A percentile compares a stretch with the other conserved stretches of the same genome.
Evolutionary conservation across 1,140 invertebrate species (phyloP).

Genomic region (Aporrectodea caliginosa): DNA sequence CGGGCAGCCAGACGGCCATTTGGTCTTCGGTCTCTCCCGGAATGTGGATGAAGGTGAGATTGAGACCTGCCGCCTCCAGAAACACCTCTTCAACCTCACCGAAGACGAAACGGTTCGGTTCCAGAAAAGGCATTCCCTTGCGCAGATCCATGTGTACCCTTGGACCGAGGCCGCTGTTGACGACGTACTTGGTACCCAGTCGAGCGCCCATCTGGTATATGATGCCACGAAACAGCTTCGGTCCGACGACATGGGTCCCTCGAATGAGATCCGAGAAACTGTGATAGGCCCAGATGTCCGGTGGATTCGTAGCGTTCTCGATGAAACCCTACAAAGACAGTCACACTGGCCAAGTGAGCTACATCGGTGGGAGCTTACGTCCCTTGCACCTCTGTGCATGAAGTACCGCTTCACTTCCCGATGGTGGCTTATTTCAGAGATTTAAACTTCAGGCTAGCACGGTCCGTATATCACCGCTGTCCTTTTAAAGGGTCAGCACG

Average conservation of each 20-base stretch:
- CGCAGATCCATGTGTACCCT: too few species aligned
- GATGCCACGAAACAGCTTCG: conserved; percentile 30
- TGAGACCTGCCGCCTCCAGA: conserved; percentile 38
- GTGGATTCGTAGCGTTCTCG: conserved; percentile 36
- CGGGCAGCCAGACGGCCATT: conserved; percentile 44
- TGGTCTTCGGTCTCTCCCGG: conserved; percentile 47
- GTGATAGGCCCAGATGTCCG: conserved; percentile 42
- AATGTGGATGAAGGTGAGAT: conserved; percentile 42
- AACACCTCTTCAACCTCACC: too few species aligned
- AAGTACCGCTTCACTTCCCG: too few species aligned
- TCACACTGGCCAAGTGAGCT: too few species aligned
- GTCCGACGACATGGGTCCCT: conserved; percentile 35
- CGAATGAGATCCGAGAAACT: conserved; percentile 33
- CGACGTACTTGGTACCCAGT: background rate
- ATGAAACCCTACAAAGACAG: conserved; percentile 44
- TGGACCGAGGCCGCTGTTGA: background rate
- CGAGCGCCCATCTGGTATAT: conserved; percentile 22
- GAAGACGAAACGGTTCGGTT: too few species aligned
- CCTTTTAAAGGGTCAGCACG: too few species aligned
- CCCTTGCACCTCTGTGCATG: too few species aligned
- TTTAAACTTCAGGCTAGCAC: too few species aligned
- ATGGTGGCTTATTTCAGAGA: too few species aligned
- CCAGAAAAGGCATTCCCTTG: too few species aligned
- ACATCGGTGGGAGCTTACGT: too few species aligned
- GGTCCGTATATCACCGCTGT: too few species aligned